Conservation (phyloP, 2,797 vertebrate species). For the Benthosema pterotum region DNA sequence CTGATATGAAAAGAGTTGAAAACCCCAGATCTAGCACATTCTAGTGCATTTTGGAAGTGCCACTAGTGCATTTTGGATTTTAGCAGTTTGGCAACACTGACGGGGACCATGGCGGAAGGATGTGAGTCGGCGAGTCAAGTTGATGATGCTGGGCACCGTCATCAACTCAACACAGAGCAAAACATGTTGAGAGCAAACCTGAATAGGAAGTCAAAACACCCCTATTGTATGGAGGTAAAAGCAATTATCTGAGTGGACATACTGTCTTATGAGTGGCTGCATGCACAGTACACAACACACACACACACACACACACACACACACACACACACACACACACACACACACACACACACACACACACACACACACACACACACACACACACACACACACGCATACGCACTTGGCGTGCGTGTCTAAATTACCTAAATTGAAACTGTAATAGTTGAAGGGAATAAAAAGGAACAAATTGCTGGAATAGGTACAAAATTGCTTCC, state of each 20-base stretch:
- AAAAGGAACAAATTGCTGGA: slow-evolving; percentile 2
- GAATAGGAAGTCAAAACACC: slow-evolving; percentile 1
- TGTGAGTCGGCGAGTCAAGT: neutral
- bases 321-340: too few relatives aligned
- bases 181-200: slow-evolving; percentile 8
- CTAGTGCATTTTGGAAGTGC: too few relatives aligned
- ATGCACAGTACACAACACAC: too few relatives aligned
- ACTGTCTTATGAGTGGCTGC: too few relatives aligned
- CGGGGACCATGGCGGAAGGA: slow-evolving; percentile 10
- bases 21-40: too few relatives aligned
- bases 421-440: neutral
- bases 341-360: neutral
- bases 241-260: neutral
- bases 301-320: too few relatives aligned
- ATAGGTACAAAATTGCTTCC: slow-evolving; percentile 31
- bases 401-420: too few relatives aligned
- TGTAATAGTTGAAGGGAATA: slow-evolving; percentile 6
- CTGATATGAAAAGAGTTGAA: too few relatives aligned
- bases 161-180: slow-evolving; percentile 18
- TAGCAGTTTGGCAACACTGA: too few relatives aligned
- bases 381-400: neutral
- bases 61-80: too few relatives aligned
- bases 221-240: neutral
- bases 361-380: neutral
- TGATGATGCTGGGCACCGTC: slow-evolving; percentile 4